Evolutionary conservation across 2,113 vertebrate species (phyloP).

Genomic region (Neolamprologus cancellatus): DNA sequence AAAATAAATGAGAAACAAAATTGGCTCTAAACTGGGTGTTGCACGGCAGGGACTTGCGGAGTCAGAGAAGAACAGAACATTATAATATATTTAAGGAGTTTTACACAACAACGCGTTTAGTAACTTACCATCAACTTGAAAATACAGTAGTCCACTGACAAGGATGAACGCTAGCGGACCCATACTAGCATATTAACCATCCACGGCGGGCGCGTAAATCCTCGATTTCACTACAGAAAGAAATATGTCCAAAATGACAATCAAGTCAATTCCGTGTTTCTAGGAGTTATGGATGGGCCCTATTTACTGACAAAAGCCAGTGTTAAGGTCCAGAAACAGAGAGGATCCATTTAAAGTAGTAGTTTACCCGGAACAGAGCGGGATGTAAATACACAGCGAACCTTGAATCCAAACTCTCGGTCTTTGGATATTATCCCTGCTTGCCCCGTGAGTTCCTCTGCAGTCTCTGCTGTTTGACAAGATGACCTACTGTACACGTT

Average conservation of each 20-base stretch:
- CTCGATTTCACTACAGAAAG: slow-evolving; percentile 54
- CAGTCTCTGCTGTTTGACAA: not conserved
- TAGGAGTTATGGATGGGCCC: slow-evolving; percentile 33
- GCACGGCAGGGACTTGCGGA: not conserved
- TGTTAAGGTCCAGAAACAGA: slow-evolving; percentile 63
- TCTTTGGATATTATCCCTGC: not conserved
- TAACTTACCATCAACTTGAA: slow-evolving; percentile 89
- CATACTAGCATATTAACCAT: slow-evolving; percentile 95
- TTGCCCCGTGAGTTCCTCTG: slow-evolving; percentile 22
- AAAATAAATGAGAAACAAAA: not conserved
- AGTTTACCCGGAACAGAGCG: slow-evolving; percentile 29
- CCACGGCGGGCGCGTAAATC: slow-evolving; percentile 77
- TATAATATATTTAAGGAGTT: not conserved
- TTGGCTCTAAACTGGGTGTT: not conserved
- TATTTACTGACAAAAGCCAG: slow-evolving; percentile 58
- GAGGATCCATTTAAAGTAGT: slow-evolving; percentile 70
- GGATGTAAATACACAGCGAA: slow-evolving; percentile 40
- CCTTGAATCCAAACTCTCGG: slow-evolving; percentile 37
- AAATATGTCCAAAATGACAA: slow-evolving; percentile 33
- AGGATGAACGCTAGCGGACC: slow-evolving; percentile 86
- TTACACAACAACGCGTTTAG: not conserved
- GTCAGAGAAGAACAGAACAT: not conserved
- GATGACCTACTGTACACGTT: not conserved
- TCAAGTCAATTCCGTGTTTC: slow-evolving; percentile 17
- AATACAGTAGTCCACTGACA: slow-evolving; percentile 87